These are phyloP conservation scores for Yponomeuta cagnagella DNA, from an alignment of 2,888 invertebrate species.

Conservation along the genomic window DNA sequence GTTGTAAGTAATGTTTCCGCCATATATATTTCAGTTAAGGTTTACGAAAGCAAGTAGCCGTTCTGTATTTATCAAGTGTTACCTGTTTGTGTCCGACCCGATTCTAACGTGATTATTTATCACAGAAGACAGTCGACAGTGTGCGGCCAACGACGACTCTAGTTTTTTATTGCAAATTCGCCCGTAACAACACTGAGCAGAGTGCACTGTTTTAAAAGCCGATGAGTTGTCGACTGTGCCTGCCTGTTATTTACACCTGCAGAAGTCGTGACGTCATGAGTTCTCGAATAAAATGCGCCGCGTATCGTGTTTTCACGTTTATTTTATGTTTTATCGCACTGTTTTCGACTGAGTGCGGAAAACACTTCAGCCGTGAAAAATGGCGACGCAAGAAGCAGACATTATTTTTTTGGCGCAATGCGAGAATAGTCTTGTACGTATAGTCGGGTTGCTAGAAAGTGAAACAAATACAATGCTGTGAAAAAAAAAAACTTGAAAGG, in stretches of 20 bases:
- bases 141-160: no score
- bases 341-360: constrained; percentile 1
- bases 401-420: background rate
- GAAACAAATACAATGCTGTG: no score
- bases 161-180: no score
- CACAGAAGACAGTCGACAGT: no score
- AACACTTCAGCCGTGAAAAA: background rate
- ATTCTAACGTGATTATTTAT: constrained; percentile 13
- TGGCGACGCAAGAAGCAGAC: background rate
- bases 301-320: background rate
- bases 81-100: constrained; percentile 9
- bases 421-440: background rate
- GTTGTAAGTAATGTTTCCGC: no score
- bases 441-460: background rate
- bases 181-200: no score
- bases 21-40: no score
- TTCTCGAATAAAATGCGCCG: background rate
- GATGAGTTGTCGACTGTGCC: background rate
- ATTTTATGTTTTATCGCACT: background rate
- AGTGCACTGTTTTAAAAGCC: background rate
- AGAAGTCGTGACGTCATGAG: background rate
- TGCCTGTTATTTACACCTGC: background rate
- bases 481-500: no score
- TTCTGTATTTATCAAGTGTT: background rate
- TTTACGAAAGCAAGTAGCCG: no score